These are phyloP conservation scores for Stegodyphus dumicola DNA, from an alignment of 1,140 invertebrate genomes.

Conservation along the genomic window DNA sequence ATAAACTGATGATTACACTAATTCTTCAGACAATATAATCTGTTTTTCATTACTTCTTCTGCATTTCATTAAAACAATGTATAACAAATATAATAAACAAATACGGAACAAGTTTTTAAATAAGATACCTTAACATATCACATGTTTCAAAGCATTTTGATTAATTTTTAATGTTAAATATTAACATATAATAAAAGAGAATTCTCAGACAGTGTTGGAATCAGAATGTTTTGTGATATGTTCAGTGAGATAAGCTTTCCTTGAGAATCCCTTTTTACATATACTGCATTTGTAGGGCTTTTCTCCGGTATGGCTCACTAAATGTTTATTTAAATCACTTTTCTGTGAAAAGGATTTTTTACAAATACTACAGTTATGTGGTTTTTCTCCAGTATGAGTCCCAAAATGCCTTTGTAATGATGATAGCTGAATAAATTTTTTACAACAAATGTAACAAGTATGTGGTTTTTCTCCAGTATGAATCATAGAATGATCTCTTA, in stretches of 20 bases:
- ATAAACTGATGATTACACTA: no score
- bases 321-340: conserved; percentile 48
- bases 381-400: background rate
- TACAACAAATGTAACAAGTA: background rate
- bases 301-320: conserved; percentile 34
- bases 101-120: no score
- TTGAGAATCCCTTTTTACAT: conserved; percentile 39
- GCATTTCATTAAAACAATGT: no score
- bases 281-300: conserved; percentile 31
- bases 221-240: conserved; percentile 35
- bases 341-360: conserved; percentile 65
- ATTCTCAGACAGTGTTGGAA: no score
- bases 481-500: background rate
- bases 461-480: background rate
- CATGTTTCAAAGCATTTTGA: no score
- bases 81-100: no score
- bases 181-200: no score
- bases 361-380: no score
- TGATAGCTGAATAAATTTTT: background rate
- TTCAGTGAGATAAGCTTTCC: conserved; percentile 8
- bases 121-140: no score
- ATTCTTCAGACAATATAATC: no score
- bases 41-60: no score
- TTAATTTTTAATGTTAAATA: no score
- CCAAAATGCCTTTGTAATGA: background rate